phyloP scores from a whole-genome alignment of 2,113 vertebrate species.

The Rattus norvegicus region DNA sequence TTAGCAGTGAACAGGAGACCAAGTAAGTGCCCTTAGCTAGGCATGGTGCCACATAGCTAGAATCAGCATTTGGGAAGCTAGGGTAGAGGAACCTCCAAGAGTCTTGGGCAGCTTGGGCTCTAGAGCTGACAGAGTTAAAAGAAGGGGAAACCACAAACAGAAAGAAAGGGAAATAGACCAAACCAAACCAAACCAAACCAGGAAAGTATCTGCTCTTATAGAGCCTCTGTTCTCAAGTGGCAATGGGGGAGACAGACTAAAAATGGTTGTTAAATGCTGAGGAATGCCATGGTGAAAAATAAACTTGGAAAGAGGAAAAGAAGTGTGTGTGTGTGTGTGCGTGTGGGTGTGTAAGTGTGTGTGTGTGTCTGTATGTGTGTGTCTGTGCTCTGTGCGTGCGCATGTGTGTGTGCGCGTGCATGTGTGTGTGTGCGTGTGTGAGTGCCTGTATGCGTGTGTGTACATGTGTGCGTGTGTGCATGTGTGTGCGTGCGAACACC shows the following conservation, averaged over 20 bases:
- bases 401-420: too few species aligned
- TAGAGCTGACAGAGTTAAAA: not conserved
- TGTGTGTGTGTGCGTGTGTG: too few species aligned
- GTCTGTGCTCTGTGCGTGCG: too few species aligned
- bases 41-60: not conserved
- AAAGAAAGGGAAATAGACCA: not conserved
- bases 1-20: not conserved
- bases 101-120: not conserved
- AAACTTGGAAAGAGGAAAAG: not conserved
- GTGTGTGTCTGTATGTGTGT: too few species aligned
- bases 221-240: not conserved
- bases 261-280: constrained; percentile 13
- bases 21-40: not conserved
- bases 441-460: too few species aligned
- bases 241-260: not conserved
- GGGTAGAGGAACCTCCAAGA: not conserved
- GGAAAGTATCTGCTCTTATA: not conserved
- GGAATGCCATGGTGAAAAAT: not conserved
- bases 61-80: not conserved
- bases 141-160: not conserved
- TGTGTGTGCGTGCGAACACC: too few species aligned
- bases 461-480: too few species aligned
- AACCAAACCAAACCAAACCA: not conserved
- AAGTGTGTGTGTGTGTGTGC: too few species aligned
- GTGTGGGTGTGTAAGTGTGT: too few species aligned